Conservation (phyloP, 2,113 vertebrate species). For the Lates calcarifer region DNA sequence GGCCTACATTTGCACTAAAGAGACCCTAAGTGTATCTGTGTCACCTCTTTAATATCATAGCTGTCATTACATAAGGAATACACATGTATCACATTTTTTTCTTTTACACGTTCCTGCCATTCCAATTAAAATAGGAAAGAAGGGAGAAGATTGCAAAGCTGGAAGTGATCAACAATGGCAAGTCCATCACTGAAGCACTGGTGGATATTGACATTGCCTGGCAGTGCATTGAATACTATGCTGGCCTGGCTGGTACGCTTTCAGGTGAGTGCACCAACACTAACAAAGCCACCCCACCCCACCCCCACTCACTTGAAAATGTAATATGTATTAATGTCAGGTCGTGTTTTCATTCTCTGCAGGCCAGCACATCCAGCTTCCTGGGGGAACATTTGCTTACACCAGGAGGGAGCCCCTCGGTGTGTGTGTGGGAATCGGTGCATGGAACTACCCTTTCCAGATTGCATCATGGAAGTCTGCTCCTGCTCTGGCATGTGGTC, state of each 20-base stretch:
- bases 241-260: slow-evolving; percentile 91
- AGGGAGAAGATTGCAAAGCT: slow-evolving; percentile 90
- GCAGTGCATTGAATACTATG: slow-evolving; percentile 93
- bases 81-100: not conserved
- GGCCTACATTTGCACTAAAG: slow-evolving; percentile 33
- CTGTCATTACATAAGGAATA: not conserved
- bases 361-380: slow-evolving; percentile 97
- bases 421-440: slow-evolving; percentile 95
- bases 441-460: slow-evolving; percentile 96
- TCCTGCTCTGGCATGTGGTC: slow-evolving; percentile 95
- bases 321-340: not conserved
- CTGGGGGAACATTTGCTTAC: slow-evolving; percentile 92
- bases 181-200: slow-evolving; percentile 92
- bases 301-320: too few species aligned
- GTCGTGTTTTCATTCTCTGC: not conserved
- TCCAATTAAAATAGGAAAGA: slow-evolving; percentile 85
- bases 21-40: not conserved
- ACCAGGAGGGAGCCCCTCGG: slow-evolving; percentile 94
- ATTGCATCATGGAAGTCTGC: slow-evolving; percentile 92
- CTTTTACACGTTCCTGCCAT: not conserved
- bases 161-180: slow-evolving; percentile 96
- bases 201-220: slow-evolving; percentile 90
- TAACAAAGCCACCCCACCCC: too few species aligned
- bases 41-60: not conserved
- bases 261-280: slow-evolving; percentile 82